A percentile compares a stretch with the other conserved stretches of the same genome.
Evolutionary conservation across 2,888 invertebrate genomes (phyloP).

Genomic region (Ceramica pisi): DNA sequence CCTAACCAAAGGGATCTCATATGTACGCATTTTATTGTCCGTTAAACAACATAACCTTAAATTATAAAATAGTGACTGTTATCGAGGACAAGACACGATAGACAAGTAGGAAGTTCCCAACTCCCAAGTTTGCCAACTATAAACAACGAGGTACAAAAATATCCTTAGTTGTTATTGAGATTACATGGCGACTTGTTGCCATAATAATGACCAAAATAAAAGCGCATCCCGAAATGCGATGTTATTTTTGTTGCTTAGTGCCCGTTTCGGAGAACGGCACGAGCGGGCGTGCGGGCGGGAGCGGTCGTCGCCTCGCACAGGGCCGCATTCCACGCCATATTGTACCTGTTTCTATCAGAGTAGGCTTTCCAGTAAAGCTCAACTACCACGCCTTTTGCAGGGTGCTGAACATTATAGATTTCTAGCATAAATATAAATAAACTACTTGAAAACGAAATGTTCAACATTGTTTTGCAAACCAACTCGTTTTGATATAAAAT

Average conservation of each 20-base stretch:
- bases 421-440: no score
- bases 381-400: background rate
- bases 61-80: background rate
- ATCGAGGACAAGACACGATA: conserved; percentile 5
- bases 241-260: conserved; percentile 89
- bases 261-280: conserved; percentile 87
- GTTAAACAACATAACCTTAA: conserved; percentile 1
- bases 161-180: conserved; percentile 35
- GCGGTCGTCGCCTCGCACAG: conserved; percentile 89
- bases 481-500: background rate
- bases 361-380: conserved; percentile 15
- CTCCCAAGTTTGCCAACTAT: background rate
- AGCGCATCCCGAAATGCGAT: conserved; percentile 87
- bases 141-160: conserved; percentile 17
- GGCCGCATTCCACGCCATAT: conserved; percentile 75
- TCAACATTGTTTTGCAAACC: background rate
- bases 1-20: conserved; percentile 56
- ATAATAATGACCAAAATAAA: conserved; percentile 86
- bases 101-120: background rate
- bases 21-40: conserved; percentile 35
- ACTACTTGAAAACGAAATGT: background rate
- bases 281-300: conserved; percentile 84
- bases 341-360: conserved; percentile 36
- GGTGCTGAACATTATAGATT: background rate
- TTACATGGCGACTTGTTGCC: conserved; percentile 73